Evolutionary conservation across 1,140 invertebrate species (phyloP).

Genomic region (Periplaneta americana): DNA sequence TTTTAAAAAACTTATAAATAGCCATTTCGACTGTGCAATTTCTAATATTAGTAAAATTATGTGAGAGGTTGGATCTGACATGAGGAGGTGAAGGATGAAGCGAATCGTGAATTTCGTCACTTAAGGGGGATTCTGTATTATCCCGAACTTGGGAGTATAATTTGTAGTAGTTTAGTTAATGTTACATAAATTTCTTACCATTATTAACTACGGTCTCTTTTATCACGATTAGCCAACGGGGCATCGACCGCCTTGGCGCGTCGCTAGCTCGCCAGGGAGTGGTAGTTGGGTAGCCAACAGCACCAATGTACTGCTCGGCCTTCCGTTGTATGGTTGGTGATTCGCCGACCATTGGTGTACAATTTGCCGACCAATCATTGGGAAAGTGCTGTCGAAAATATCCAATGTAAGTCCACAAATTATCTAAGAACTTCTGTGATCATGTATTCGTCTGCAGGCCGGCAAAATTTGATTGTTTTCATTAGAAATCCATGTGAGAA

Average conservation of each 20-base stretch:
- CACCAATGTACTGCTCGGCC: constrained; percentile 36
- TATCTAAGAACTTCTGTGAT: constrained; percentile 44
- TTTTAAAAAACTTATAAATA: no score
- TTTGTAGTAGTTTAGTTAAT: no score
- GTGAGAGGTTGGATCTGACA: no score
- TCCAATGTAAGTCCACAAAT: constrained; percentile 75
- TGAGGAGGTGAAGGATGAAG: no score
- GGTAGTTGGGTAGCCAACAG: constrained; percentile 25
- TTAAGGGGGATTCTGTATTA: no score
- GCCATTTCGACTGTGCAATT: no score
- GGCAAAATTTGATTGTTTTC: constrained; percentile 16
- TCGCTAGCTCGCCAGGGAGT: constrained; percentile 20
- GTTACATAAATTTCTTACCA: not conserved
- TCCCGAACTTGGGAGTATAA: no score
- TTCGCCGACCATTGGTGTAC: constrained; percentile 32
- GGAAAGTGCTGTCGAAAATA: constrained; percentile 60
- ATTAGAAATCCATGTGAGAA: not conserved
- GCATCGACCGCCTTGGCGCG: constrained; percentile 22
- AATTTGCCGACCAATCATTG: constrained; percentile 56
- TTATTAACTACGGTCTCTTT: not conserved
- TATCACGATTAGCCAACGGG: constrained; percentile 2
- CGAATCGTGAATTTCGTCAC: no score
- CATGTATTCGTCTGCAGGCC: constrained; percentile 10
- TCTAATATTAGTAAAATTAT: no score
- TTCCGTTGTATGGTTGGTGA: constrained; percentile 32